A percentile compares a stretch with the other conserved stretches of the same genome.
Conservation (phyloP, 1,140 invertebrate species). For the Aphaenogaster rudis region DNA sequence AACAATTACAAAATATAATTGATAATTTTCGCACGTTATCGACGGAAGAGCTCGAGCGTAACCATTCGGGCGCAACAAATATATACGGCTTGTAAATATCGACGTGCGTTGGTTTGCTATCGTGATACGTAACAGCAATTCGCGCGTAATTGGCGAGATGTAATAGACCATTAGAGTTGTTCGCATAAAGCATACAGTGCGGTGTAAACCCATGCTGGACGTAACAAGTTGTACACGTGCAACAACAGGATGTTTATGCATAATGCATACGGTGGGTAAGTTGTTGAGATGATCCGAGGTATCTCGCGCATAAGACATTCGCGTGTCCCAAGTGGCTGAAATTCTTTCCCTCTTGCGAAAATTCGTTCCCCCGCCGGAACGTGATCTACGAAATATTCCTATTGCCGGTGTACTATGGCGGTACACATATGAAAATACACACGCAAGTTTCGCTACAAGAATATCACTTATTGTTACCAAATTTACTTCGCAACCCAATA, state of each 20-base stretch:
- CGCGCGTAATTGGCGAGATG: conserved; percentile 12
- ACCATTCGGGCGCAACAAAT: not conserved
- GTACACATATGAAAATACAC: not conserved
- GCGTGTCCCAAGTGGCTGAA: not conserved
- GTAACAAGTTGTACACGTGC: conserved; percentile 22
- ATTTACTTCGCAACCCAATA: not conserved
- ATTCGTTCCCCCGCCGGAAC: not conserved
- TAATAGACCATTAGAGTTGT: conserved; percentile 18
- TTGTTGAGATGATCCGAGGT: conserved; percentile 6
- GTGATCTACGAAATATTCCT: conserved; percentile 10
- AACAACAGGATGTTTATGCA: conserved; percentile 42
- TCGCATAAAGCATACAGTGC: not conserved
- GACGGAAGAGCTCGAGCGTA: not conserved
- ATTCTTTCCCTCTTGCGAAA: conserved; percentile 7
- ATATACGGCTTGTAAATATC: not conserved
- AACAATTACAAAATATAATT: not conserved
- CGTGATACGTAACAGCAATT: not conserved
- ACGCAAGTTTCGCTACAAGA: conserved; percentile 7
- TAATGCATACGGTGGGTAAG: conserved; percentile 5
- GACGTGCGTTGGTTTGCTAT: not conserved
- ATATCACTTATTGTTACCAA: conserved; percentile 19
- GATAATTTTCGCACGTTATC: not conserved
- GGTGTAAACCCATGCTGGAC: not conserved
- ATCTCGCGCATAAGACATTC: conserved; percentile 8
- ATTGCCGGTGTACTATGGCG: not conserved